phyloP scores from a whole-genome alignment of 2,113 vertebrate genomes.

The Picathartes gymnocephalus region DNA sequence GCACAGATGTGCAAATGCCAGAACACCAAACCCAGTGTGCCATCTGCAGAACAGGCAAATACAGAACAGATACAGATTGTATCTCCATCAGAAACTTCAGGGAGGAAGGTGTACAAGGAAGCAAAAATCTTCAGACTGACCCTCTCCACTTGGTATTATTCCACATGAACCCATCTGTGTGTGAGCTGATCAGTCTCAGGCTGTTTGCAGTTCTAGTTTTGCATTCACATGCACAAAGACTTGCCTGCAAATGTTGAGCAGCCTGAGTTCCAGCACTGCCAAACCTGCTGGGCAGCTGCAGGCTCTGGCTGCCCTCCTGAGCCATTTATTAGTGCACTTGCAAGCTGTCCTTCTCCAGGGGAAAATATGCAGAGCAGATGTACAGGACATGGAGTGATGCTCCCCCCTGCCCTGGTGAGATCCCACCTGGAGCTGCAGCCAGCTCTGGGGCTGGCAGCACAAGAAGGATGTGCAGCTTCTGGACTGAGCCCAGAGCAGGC shows the following conservation, averaged over 20 bases:
- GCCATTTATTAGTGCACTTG: background rate
- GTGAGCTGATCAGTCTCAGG: background rate
- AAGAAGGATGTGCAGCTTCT: background rate
- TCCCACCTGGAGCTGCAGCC: background rate
- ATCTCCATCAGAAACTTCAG: background rate
- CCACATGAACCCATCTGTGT: background rate
- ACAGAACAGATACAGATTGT: no score
- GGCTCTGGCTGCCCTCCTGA: background rate
- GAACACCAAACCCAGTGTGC: background rate
- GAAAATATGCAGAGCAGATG: background rate
- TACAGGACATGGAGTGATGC: no score
- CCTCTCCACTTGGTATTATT: background rate
- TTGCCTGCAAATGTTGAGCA: background rate
- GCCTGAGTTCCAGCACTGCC: background rate
- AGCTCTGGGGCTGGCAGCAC: background rate
- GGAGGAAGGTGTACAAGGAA: background rate
- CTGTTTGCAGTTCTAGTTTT: background rate
- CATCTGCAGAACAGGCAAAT: background rate
- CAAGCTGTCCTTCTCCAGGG: accelerated
- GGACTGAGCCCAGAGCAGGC: background rate
- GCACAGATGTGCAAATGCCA: background rate
- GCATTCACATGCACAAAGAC: background rate
- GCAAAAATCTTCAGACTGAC: background rate
- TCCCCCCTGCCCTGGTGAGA: background rate
- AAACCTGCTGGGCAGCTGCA: background rate